These are phyloP conservation scores for Drosophila oshimai DNA, from an alignment of 1,140 invertebrate species.

Conservation along the genomic window DNA sequence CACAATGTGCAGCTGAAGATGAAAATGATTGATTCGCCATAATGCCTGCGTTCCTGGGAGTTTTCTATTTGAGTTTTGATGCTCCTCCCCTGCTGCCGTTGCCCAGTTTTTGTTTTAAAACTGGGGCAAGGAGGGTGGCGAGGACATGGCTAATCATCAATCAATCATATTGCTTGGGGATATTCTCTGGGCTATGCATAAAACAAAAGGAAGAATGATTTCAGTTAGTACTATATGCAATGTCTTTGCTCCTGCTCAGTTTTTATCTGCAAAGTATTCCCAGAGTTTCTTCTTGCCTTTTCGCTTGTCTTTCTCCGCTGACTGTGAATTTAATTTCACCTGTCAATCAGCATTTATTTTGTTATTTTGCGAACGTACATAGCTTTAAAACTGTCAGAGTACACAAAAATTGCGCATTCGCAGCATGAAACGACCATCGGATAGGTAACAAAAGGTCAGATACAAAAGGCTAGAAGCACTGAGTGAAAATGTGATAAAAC, in stretches of 20 bases:
- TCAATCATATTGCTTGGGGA: constrained; percentile 60
- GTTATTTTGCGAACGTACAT: not conserved
- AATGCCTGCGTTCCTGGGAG: constrained; percentile 29
- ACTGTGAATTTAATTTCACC: constrained; percentile 39
- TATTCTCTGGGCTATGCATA: constrained; percentile 42
- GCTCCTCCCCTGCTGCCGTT: not conserved
- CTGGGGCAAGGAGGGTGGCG: constrained; percentile 8
- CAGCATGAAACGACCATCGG: not conserved
- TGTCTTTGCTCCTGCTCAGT: not conserved
- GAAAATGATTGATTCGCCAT: constrained; percentile 73
- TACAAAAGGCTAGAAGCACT: not conserved
- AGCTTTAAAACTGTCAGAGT: constrained; percentile 29
- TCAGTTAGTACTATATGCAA: constrained; percentile 10
- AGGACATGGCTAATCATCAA: constrained; percentile 55
- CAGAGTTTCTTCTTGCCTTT: constrained; percentile 6
- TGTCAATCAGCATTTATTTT: constrained; percentile 56
- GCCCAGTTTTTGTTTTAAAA: constrained; percentile 48
- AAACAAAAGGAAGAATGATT: constrained; percentile 44
- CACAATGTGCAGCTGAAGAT: constrained; percentile 61
- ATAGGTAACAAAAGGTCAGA: constrained; percentile 9
- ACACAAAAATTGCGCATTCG: constrained; percentile 31
- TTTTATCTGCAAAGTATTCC: constrained; percentile 23
- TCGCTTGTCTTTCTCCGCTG: not conserved
- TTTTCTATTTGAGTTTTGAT: constrained; percentile 49
- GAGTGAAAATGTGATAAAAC: not conserved